Conservation (phyloP, 2,888 invertebrate species). For the Anoplius nigerrimus region DNA sequence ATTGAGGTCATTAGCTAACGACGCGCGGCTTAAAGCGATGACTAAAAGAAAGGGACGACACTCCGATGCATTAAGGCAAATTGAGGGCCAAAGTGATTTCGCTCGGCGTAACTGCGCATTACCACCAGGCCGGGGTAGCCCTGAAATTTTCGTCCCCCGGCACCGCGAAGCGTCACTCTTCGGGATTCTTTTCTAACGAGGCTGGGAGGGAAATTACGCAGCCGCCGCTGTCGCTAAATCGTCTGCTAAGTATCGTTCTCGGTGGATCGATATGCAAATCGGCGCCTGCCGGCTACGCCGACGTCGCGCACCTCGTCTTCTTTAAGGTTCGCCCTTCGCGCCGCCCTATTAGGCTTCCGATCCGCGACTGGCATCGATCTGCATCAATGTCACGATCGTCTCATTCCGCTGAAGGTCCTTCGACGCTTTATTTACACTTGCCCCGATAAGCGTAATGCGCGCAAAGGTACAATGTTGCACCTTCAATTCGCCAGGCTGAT, state of each 20-base stretch:
- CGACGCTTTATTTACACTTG: too few species aligned
- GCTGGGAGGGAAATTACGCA: constrained; percentile 51
- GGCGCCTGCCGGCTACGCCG: not conserved
- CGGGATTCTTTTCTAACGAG: constrained; percentile 41
- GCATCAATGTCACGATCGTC: too few species aligned
- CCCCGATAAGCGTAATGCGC: too few species aligned
- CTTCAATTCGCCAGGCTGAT: too few species aligned
- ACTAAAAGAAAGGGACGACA: too few species aligned
- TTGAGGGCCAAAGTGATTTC: constrained; percentile 41
- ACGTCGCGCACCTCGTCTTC: not conserved
- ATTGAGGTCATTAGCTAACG: too few species aligned
- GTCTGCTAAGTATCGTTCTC: constrained; percentile 41
- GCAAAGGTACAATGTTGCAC: too few species aligned
- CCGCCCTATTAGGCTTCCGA: too few species aligned
- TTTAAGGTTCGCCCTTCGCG: too few species aligned
- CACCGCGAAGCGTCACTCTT: not conserved
- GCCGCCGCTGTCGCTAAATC: constrained; percentile 30
- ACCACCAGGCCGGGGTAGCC: not conserved
- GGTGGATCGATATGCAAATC: constrained; percentile 45
- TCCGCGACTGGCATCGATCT: too few species aligned
- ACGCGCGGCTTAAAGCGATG: too few species aligned
- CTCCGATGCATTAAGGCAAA: constrained; percentile 25
- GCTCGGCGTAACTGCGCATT: constrained; percentile 14
- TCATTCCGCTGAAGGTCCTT: too few species aligned
- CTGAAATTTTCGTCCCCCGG: not conserved